Conservation (phyloP, 2,113 vertebrate species). For the Carassius carassius region DNA sequence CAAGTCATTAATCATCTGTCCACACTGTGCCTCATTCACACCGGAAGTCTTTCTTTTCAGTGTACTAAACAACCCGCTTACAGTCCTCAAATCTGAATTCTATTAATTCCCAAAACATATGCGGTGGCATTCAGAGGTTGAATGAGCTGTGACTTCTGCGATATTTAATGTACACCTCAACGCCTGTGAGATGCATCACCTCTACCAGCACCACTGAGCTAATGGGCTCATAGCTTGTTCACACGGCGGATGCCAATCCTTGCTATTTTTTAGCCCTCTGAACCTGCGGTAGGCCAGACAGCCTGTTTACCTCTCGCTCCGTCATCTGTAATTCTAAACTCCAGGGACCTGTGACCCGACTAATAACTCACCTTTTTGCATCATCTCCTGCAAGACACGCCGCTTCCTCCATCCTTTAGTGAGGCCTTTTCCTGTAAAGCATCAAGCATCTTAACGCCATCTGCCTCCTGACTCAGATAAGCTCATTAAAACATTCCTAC, state of each 20-base stretch:
- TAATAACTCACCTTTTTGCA: conserved; percentile 22
- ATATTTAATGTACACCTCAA: conserved; percentile 34
- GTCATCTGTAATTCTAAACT: background rate
- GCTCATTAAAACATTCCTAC: conserved; percentile 38
- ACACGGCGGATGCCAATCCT: background rate
- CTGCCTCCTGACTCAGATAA: conserved; percentile 31
- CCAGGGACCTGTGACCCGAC: background rate
- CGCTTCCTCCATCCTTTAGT: background rate
- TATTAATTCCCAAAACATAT: conserved; percentile 20
- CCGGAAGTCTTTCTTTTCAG: background rate
- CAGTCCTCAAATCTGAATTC: background rate
- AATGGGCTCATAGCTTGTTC: conserved; percentile 12
- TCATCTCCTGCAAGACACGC: background rate
- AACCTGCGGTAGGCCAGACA: background rate
- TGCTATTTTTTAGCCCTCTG: background rate
- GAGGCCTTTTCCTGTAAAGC: background rate
- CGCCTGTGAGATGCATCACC: conserved; percentile 25
- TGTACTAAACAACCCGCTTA: background rate
- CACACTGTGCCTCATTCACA: background rate
- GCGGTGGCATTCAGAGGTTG: conserved; percentile 2
- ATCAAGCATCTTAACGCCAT: conserved; percentile 2
- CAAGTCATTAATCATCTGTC: background rate
- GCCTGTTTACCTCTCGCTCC: background rate
- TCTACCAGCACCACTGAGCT: background rate
- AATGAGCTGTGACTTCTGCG: conserved; percentile 25